phyloP scores from a whole-genome alignment of 2,888 invertebrate species.

The Tetragnatha montana region DNA sequence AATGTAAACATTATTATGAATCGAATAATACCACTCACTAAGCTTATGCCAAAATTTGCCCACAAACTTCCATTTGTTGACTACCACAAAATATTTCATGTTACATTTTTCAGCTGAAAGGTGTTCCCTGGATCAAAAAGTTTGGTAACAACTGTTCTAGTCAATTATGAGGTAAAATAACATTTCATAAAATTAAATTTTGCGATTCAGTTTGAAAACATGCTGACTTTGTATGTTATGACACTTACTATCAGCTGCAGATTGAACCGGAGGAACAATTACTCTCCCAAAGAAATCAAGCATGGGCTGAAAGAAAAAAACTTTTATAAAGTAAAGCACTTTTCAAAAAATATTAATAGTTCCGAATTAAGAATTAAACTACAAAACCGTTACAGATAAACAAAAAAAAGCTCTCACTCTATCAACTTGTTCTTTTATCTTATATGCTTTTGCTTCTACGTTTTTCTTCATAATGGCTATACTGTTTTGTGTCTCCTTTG shows the following conservation, averaged over 20 bases:
- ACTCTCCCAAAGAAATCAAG: slow-evolving; percentile 61
- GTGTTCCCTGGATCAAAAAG: no score
- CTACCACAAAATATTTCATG: no score
- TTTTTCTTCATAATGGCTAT: neutral
- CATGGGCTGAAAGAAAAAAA: slow-evolving; percentile 38
- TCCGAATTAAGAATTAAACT: neutral
- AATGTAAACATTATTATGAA: no score
- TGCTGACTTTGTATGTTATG: neutral
- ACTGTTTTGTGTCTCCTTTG: neutral
- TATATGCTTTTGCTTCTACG: slow-evolving; percentile 13
- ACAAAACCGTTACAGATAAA: neutral
- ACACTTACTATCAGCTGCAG: slow-evolving; percentile 16
- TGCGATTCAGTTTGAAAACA: neutral
- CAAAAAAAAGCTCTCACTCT: slow-evolving; percentile 42
- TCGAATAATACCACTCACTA: no score
- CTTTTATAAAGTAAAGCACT: neutral
- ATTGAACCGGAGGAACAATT: slow-evolving; percentile 24
- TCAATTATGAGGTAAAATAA: neutral
- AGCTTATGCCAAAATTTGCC: no score
- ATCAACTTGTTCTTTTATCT: slow-evolving; percentile 40
- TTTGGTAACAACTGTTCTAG: no score
- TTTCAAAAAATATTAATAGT: neutral
- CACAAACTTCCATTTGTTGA: no score
- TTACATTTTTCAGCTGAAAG: no score
- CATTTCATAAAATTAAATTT: neutral